Percentiles rank a stretch among this genome's conserved stretches.
phyloP scores from a whole-genome alignment of 2,888 invertebrate species.

The Drosophila hamatofila region DNA sequence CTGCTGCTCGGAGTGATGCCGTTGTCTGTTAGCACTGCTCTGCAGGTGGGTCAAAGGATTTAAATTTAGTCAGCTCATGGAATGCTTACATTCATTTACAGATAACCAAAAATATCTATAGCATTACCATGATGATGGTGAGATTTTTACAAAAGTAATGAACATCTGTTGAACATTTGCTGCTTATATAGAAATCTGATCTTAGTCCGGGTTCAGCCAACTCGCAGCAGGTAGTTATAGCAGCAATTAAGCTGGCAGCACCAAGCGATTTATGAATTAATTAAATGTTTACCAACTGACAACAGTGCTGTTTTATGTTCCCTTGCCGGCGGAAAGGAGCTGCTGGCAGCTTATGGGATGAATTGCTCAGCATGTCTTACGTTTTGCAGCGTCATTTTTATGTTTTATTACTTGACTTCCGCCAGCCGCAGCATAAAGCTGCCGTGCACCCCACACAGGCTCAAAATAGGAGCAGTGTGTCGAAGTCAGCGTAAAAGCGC shows the following conservation, averaged over 20 bases:
- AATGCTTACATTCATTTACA: not conserved
- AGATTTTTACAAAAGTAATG: conserved; percentile 54
- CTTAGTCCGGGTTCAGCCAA: conserved; percentile 4
- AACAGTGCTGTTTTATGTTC: conserved; percentile 65
- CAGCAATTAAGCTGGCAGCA: conserved; percentile 45
- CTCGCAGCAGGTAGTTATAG: conserved; percentile 30
- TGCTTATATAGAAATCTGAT: not conserved
- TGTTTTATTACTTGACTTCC: conserved; percentile 82
- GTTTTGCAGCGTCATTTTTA: conserved; percentile 75
- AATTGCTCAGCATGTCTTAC: conserved; percentile 45
- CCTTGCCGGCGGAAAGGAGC: not conserved
- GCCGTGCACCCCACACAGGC: conserved; percentile 20
- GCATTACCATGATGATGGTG: conserved; percentile 66
- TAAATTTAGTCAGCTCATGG: not conserved
- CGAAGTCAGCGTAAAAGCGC: conserved; percentile 32
- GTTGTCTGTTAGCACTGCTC: conserved; percentile 58
- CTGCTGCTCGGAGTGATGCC: conserved; percentile 53
- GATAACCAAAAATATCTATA: conserved; percentile 54
- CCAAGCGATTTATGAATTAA: conserved; percentile 72
- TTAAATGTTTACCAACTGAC: conserved; percentile 76
- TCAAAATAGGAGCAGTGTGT: conserved; percentile 25
- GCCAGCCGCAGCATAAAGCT: conserved; percentile 48
- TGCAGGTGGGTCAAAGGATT: conserved; percentile 39
- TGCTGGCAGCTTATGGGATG: conserved; percentile 18
- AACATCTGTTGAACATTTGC: not conserved